phyloP scores from a whole-genome alignment of 2,797 vertebrate species.

The Manis pentadactyla region DNA sequence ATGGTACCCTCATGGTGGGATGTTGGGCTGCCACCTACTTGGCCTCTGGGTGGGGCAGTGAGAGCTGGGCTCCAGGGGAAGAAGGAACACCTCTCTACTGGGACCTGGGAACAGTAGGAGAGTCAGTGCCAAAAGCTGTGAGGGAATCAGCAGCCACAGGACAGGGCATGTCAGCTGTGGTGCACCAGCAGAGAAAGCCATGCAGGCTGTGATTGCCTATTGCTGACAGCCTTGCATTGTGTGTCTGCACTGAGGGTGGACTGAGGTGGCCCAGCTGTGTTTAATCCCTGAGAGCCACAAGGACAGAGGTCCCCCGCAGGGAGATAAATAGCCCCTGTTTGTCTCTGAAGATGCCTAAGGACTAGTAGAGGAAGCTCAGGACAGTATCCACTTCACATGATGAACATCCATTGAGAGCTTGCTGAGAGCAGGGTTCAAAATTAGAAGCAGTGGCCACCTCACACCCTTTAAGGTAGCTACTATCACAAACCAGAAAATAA shows the following conservation, averaged over 20 bases:
- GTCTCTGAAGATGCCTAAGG: background rate
- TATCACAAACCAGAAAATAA: background rate
- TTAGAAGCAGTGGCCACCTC: background rate
- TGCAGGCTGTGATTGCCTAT: accelerated
- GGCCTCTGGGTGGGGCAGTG: background rate
- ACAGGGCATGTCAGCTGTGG: background rate
- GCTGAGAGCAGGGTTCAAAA: background rate
- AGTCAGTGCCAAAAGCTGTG: background rate
- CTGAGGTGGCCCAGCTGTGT: background rate
- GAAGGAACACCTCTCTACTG: background rate
- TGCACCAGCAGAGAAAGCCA: background rate
- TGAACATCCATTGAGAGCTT: background rate
- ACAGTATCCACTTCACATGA: background rate
- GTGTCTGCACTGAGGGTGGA: background rate
- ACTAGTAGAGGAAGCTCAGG: background rate
- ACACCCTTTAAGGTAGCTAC: background rate
- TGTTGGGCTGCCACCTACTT: background rate
- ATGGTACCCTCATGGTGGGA: background rate
- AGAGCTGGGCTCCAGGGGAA: background rate
- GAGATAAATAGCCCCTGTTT: background rate
- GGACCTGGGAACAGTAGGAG: background rate
- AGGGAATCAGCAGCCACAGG: background rate
- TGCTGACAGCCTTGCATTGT: background rate
- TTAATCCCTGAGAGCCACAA: background rate
- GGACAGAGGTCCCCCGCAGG: background rate